Percentiles rank a stretch among this genome's conserved stretches.
Evolutionary conservation across 2,797 vertebrate genomes (phyloP).

Genomic region (Chloroceryle inda): DNA sequence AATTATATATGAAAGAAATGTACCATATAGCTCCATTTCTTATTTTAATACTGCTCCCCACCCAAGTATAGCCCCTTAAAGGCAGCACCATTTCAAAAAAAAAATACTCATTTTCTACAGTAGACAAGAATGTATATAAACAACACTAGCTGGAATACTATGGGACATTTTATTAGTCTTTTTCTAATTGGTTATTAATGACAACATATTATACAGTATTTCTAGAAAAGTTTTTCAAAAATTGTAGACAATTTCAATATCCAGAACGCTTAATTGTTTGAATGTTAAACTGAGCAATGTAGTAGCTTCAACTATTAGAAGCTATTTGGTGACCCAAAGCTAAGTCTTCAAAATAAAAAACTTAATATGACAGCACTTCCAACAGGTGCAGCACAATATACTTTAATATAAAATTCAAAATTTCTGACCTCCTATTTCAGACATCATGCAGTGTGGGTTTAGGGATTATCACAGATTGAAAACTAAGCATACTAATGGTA

Average conservation of each 20-base stretch:
- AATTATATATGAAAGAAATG: neutral
- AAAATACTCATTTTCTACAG: neutral
- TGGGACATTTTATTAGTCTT: slow-evolving; percentile 36
- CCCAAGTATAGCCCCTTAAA: neutral
- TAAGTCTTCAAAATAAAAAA: neutral
- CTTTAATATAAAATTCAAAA: neutral
- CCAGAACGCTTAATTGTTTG: neutral
- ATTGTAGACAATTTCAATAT: neutral
- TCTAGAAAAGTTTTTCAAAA: slow-evolving; percentile 37
- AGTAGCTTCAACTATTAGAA: neutral
- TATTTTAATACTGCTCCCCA: neutral
- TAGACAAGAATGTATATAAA: neutral
- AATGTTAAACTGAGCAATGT: neutral
- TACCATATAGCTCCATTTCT: neutral
- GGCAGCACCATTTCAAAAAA: neutral
- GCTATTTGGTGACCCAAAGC: neutral
- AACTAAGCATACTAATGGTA: neutral
- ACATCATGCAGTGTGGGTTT: neutral
- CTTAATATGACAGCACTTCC: neutral
- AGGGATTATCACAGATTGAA: neutral
- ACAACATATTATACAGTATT: neutral
- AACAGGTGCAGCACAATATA: neutral
- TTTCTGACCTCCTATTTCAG: neutral
- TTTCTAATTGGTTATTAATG: neutral
- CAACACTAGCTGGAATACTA: neutral